A percentile compares a stretch with the other conserved stretches of the same genome.
phyloP scores from a whole-genome alignment of 2,797 vertebrate genomes.

The Phoeniculus purpureus region DNA sequence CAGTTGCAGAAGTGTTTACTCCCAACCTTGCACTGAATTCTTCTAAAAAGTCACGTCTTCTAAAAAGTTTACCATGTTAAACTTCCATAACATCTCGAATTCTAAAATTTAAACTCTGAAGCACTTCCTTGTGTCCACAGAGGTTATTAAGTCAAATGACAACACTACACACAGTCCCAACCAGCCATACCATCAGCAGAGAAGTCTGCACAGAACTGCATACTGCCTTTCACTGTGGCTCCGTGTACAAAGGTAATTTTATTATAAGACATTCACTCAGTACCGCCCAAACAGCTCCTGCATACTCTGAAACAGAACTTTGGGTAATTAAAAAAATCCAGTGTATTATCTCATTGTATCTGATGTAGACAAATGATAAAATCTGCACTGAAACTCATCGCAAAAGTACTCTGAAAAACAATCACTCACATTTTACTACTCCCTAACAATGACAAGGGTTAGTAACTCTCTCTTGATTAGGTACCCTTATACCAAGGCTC shows the following conservation, averaged over 20 bases:
- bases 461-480: accelerated
- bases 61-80: not conserved
- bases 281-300: not conserved
- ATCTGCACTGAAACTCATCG: not conserved
- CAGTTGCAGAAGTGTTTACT: not conserved
- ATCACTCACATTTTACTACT: not conserved
- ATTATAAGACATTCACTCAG: not conserved
- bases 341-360: not conserved
- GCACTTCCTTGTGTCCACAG: not conserved
- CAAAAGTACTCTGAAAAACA: not conserved
- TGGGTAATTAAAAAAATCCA: not conserved
- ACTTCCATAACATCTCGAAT: not conserved
- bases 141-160: not conserved
- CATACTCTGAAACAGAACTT: not conserved
- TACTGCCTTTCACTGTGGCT: not conserved
- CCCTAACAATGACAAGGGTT: not conserved
- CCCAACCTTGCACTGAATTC: not conserved
- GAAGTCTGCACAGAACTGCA: not conserved
- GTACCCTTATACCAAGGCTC: too few relatives aligned
- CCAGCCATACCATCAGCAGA: not conserved
- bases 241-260: not conserved
- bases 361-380: not conserved
- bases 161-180: not conserved
- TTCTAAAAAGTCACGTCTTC: not conserved
- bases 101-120: not conserved